phyloP scores from a whole-genome alignment of 2,113 vertebrate species.

The Agelaius tricolor region DNA sequence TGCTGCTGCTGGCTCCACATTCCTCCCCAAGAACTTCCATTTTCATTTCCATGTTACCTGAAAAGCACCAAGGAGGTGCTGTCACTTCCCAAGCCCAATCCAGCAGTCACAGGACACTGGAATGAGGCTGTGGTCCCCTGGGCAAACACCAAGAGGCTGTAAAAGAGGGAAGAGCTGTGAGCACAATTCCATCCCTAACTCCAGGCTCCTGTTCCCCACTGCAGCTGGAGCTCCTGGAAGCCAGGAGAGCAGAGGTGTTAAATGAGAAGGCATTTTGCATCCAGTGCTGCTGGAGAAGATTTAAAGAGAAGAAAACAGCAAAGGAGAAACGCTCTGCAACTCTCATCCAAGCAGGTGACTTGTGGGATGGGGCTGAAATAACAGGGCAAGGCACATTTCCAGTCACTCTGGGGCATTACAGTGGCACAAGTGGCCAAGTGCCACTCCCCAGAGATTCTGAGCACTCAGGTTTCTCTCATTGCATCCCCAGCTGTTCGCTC shows the following conservation, averaged over 20 bases:
- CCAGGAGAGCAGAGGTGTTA: constrained; percentile 72
- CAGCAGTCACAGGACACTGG: background rate
- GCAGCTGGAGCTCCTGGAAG: constrained; percentile 89
- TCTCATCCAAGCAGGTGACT: constrained; percentile 90
- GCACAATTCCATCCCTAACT: background rate
- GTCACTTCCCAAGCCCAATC: background rate
- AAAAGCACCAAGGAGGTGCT: background rate
- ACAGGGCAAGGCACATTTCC: background rate
- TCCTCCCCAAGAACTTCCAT: background rate
- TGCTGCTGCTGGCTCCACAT: background rate
- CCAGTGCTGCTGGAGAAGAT: constrained; percentile 87
- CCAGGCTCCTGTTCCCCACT: background rate
- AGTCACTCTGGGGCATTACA: background rate
- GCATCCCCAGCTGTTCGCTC: constrained; percentile 79
- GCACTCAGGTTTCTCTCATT: background rate
- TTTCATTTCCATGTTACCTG: background rate
- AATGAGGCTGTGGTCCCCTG: background rate
- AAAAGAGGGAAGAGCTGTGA: background rate
- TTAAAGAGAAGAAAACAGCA: constrained; percentile 65
- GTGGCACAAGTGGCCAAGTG: background rate
- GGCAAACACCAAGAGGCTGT: background rate
- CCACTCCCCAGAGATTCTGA: background rate
- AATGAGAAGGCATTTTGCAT: constrained; percentile 83
- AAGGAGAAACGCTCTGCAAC: constrained; percentile 73
- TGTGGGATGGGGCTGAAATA: background rate